These are phyloP conservation scores for Antheraea assamensis DNA, from an alignment of 2,888 invertebrate species.

Conservation along the genomic window DNA sequence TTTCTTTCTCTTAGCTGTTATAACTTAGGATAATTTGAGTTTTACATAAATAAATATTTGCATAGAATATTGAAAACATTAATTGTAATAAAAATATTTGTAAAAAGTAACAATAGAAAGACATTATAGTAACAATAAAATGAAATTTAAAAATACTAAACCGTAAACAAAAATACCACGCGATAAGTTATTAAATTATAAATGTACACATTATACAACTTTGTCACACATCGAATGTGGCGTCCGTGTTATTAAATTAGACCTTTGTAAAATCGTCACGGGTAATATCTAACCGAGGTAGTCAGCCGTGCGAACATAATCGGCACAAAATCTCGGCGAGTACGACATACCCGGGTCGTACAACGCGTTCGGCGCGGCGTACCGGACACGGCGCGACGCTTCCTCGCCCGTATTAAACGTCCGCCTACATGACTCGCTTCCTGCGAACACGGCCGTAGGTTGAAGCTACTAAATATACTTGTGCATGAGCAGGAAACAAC, in stretches of 20 bases:
- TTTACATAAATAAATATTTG: not conserved
- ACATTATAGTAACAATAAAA: not conserved
- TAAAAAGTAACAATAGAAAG: not conserved
- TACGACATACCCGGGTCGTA: constrained; percentile 27
- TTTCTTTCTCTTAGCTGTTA: too few species aligned
- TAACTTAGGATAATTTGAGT: not conserved
- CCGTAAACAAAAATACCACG: not conserved
- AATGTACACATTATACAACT: not conserved
- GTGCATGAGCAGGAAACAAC: not conserved
- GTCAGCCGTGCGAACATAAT: constrained; percentile 9
- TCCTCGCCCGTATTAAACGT: constrained; percentile 50
- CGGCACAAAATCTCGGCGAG: constrained; percentile 21
- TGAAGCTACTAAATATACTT: constrained; percentile 26
- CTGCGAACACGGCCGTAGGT: constrained; percentile 30
- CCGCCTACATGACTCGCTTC: constrained; percentile 50
- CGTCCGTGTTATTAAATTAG: constrained; percentile 7
- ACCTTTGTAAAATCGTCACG: constrained; percentile 9
- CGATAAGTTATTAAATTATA: not conserved
- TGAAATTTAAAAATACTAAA: not conserved
- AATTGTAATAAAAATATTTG: not conserved
- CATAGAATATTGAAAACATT: not conserved
- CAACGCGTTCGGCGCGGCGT: too few species aligned
- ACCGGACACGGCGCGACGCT: constrained; percentile 47
- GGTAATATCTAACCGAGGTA: not conserved
- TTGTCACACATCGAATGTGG: not conserved